These are phyloP conservation scores for Athene cunicularia DNA, from an alignment of 2,113 vertebrate species.

Conservation along the genomic window DNA sequence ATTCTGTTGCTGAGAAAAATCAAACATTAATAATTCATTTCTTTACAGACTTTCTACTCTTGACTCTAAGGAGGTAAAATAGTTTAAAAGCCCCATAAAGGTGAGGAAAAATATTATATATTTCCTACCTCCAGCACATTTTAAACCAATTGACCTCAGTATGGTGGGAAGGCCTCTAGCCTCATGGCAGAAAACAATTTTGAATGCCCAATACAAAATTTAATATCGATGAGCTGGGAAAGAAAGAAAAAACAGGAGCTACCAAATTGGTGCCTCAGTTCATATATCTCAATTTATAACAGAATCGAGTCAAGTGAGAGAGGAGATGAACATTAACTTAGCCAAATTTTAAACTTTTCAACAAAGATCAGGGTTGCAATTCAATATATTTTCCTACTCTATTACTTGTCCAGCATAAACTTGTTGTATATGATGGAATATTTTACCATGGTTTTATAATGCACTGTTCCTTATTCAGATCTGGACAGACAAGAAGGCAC, in stretches of 20 bases:
- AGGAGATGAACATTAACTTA: neutral
- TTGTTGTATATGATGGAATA: neutral
- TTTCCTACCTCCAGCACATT: slow-evolving; percentile 34
- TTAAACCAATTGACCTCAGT: slow-evolving; percentile 61
- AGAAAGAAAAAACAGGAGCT: neutral
- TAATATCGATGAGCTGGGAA: neutral
- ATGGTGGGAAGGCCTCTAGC: neutral
- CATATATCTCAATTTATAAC: neutral
- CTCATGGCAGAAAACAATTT: slow-evolving; percentile 25
- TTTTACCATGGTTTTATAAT: neutral
- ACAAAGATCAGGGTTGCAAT: neutral
- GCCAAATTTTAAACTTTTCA: neutral
- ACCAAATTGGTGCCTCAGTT: neutral
- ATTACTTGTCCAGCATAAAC: neutral
- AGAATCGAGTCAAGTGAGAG: neutral
- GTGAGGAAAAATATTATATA: slow-evolving; percentile 1
- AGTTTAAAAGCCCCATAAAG: slow-evolving; percentile 62
- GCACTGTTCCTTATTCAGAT: neutral
- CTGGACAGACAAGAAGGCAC: neutral
- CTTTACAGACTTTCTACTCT: slow-evolving; percentile 62
- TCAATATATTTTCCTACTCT: neutral
- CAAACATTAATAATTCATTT: slow-evolving; percentile 79
- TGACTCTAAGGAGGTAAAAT: slow-evolving; percentile 53
- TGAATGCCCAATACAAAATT: slow-evolving; percentile 21
- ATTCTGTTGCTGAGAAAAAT: slow-evolving; percentile 64